A percentile compares a stretch with the other conserved stretches of the same genome.
Evolutionary conservation across 2,888 invertebrate species (phyloP).

Genomic region (Trachelus tabidus): DNA sequence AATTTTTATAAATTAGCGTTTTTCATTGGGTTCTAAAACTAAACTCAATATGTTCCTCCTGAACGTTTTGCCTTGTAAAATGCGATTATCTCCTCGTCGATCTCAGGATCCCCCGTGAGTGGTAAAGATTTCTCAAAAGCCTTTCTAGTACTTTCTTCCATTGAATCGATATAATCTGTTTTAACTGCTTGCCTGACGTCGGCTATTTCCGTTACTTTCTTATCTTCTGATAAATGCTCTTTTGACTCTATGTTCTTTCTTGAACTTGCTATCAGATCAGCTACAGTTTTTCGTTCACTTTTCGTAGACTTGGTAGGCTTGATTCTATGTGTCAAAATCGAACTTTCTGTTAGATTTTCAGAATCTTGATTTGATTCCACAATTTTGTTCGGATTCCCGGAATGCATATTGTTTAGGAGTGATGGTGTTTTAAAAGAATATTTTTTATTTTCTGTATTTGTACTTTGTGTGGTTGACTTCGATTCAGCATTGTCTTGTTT

Average conservation of each 20-base stretch:
- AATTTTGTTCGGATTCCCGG: not conserved
- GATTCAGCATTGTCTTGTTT: not conserved
- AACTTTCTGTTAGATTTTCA: not conserved
- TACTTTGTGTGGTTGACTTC: not conserved
- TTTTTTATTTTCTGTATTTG: not conserved
- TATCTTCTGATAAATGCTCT: not conserved
- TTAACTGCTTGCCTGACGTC: not conserved
- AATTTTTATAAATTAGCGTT: not conserved
- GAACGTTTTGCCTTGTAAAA: conserved; percentile 61
- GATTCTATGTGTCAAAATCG: not conserved
- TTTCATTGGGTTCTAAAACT: conserved; percentile 2
- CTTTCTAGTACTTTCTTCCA: conserved; percentile 28
- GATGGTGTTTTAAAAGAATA: not conserved
- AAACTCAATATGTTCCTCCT: conserved; percentile 34
- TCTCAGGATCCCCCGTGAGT: conserved; percentile 67
- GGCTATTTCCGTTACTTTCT: not conserved
- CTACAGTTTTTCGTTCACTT: not conserved
- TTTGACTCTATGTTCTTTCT: not conserved
- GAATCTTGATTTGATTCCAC: not conserved
- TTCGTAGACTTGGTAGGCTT: not conserved
- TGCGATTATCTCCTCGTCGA: conserved; percentile 68
- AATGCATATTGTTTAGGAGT: not conserved
- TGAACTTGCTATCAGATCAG: not conserved
- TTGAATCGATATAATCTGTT: not conserved
- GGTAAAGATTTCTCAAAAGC: conserved; percentile 62